These are phyloP conservation scores for Leucosticte australis DNA, from an alignment of 2,113 vertebrate species.

Conservation along the genomic window DNA sequence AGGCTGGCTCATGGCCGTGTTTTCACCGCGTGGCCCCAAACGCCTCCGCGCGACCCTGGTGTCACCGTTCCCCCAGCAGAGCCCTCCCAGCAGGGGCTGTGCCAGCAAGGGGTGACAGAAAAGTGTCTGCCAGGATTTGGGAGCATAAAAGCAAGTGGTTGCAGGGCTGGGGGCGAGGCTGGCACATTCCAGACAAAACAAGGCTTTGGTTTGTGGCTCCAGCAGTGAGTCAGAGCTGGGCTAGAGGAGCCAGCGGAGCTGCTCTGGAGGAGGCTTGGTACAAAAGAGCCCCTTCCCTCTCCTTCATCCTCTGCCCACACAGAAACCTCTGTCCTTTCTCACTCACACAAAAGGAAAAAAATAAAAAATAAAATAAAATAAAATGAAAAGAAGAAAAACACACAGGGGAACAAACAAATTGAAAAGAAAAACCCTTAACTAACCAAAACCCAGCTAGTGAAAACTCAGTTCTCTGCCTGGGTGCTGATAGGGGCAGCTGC, in stretches of 20 bases:
- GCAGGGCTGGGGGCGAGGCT: not conserved
- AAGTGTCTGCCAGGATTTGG: not conserved
- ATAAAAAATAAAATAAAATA: rapidly evolving
- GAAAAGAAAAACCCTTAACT: not conserved
- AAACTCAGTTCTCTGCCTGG: not conserved
- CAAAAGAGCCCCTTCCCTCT: not conserved
- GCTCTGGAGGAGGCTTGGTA: not conserved
- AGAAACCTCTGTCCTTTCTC: not conserved
- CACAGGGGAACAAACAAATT: not conserved
- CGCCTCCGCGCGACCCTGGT: rapidly evolving
- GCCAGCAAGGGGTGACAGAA: rapidly evolving
- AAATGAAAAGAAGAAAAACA: not conserved
- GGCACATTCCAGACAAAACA: not conserved
- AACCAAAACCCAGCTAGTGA: not conserved
- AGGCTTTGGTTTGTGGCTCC: not conserved
- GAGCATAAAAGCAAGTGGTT: not conserved
- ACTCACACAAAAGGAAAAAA: not conserved
- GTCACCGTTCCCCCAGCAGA: not conserved
- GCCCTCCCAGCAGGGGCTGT: not conserved
- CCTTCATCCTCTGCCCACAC: not conserved
- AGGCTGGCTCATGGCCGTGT: rapidly evolving
- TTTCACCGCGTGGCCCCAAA: not conserved
- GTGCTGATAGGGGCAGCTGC: not conserved
- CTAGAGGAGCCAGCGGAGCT: not conserved
- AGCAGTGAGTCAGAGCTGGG: conserved; percentile 23